Evolutionary conservation across 92 coral and sea anemone genomes (phyloP).

Genomic region (Phymanthus crucifer): DNA sequence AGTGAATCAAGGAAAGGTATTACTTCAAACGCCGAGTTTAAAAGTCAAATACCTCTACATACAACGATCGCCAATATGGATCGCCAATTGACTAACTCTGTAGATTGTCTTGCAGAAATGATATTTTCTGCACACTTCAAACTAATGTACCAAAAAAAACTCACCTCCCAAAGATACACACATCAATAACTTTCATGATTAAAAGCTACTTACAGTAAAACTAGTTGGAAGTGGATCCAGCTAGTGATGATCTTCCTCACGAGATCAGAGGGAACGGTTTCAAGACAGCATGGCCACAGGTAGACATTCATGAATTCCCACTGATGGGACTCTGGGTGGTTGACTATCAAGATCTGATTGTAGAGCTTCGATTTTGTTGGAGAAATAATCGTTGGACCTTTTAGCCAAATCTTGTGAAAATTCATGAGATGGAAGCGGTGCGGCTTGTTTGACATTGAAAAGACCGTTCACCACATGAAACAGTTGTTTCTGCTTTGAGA

Average conservation of each 20-base stretch:
- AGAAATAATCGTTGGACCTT: constrained; percentile 20
- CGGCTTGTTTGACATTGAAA: constrained; percentile 24
- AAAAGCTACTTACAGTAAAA: too few relatives aligned
- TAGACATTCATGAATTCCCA: neutral
- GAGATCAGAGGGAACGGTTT: constrained; percentile 10
- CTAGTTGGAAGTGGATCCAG: constrained; percentile 33
- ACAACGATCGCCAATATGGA: too few relatives aligned
- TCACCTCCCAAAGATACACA: too few relatives aligned
- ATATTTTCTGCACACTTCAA: too few relatives aligned
- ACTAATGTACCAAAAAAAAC: too few relatives aligned
- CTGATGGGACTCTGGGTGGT: constrained; percentile 26
- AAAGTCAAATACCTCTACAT: too few relatives aligned
- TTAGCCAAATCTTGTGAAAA: neutral
- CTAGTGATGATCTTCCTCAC: constrained; percentile 15
- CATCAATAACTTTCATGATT: too few relatives aligned
- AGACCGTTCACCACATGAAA: constrained; percentile 18
- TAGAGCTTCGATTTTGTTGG: constrained; percentile 15
- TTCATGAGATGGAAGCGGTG: constrained; percentile 7
- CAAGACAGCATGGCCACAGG: constrained; percentile 12
- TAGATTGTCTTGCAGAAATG: too few relatives aligned
- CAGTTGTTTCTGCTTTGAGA: constrained; percentile 26
- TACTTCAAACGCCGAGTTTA: too few relatives aligned
- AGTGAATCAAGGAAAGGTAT: too few relatives aligned
- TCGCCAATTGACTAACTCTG: too few relatives aligned
- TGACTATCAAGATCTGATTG: constrained; percentile 14